Base-by-base conservation (phyloP, 1,140 invertebrate genomes). In the Drosophila pallidifrons region DNA sequence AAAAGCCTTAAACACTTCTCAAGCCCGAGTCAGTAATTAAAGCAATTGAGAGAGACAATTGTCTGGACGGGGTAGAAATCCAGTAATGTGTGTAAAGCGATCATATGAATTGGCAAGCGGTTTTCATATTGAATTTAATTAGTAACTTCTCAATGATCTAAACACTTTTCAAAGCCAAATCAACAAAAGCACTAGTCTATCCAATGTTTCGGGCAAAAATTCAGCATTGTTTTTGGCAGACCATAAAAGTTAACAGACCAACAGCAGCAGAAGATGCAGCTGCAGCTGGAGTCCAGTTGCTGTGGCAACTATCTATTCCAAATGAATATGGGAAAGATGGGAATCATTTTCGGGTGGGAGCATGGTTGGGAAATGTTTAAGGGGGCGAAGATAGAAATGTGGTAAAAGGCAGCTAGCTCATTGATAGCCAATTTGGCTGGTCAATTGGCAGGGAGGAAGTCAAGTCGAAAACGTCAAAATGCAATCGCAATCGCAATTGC, bases 381-480 rank as follows among this genome's bases (percentile, higher is more conserved):
- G 20, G 35, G 28, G 46, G 28, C 66, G 55, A 71, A 71, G 71
- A 72, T 75, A 57, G 47, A 52, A 10, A 51, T 32, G 46, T 54
- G 61, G 35, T 52, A 5, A 13, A 51, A 43, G 64, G 61, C 65
- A 82, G 68, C 30, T 25, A 38, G 35, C 73, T 79, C 77, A 82
- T 74, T 79, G 79, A 87, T 82, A 66, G 79, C 79, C 82, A 86
- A 86, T 87, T 86, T 82, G 68, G 75, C 65, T 49, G 72, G 61
- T 63, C 83, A 83, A 87, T 88, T 82, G 82, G 52, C 58, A 47
- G 80, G 83, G 83, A 65, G 83, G 83, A 73, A 59, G 25, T 15
- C 13, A 35, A 20, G 25, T 51, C 11, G 30, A 58, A 58, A 75
- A 75, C 54, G 35, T 71, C 52, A 28, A 59, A 75, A 46, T 64